Evolutionary conservation across 2,888 invertebrate genomes (phyloP).

Genomic region (Dendrolimus pini): DNA sequence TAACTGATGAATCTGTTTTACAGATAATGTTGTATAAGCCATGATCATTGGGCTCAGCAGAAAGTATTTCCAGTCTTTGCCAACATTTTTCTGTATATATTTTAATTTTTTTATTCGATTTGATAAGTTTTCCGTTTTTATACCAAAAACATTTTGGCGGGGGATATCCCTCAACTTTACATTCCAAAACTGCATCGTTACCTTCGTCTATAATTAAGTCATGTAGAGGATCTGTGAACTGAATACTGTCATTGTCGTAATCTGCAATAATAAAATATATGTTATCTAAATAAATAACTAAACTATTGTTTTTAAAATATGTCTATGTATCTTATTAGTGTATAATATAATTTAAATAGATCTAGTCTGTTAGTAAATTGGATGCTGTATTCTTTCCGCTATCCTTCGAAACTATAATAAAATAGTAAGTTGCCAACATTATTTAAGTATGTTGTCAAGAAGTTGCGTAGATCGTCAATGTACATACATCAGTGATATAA

Average conservation of each 20-base stretch:
- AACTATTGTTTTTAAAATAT: too few species aligned
- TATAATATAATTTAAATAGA: too few species aligned
- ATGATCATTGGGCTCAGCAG: slow-evolving; percentile 17
- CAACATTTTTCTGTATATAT: slow-evolving; percentile 13
- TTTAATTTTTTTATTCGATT: slow-evolving; percentile 13
- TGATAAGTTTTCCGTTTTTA: slow-evolving; percentile 21
- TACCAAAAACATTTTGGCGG: slow-evolving; percentile 20
- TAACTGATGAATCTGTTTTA: slow-evolving; percentile 8
- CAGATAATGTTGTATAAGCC: slow-evolving; percentile 24
- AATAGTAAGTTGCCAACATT: too few species aligned
- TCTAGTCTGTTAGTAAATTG: too few species aligned
- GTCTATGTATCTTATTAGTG: too few species aligned
- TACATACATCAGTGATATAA: too few species aligned
- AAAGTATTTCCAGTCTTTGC: slow-evolving; percentile 20
- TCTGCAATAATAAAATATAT: slow-evolving; percentile 7
- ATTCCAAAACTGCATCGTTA: slow-evolving; percentile 20
- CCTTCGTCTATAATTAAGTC: slow-evolving; percentile 20
- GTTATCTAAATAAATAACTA: too few species aligned
- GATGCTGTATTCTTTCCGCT: too few species aligned
- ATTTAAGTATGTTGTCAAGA: too few species aligned
- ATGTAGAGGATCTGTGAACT: slow-evolving; percentile 19
- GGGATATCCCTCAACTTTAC: slow-evolving; percentile 15
- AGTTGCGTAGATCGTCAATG: too few species aligned
- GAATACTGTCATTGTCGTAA: slow-evolving; percentile 11
- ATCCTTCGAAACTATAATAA: too few species aligned